These are phyloP conservation scores for Lacerta agilis DNA, from an alignment of 2,797 vertebrate genomes.

Conservation along the genomic window DNA sequence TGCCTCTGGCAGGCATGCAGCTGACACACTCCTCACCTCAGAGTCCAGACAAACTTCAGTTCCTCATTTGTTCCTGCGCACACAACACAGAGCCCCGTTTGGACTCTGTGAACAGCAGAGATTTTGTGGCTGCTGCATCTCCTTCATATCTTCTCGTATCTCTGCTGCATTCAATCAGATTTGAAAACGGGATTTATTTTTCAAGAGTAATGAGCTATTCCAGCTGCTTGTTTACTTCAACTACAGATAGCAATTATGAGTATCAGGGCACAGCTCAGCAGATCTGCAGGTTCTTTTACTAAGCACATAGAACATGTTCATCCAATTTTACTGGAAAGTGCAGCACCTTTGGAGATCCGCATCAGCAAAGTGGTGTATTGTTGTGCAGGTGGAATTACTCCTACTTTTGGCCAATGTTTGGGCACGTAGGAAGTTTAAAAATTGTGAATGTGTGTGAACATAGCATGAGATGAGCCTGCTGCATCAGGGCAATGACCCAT, in stretches of 20 bases:
- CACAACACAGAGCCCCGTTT: background rate
- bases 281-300: background rate
- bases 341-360: background rate
- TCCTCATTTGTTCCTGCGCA: background rate
- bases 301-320: background rate
- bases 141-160: background rate
- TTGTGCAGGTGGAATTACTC: background rate
- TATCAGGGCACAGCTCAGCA: background rate
- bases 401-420: background rate
- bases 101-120: background rate
- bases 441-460: background rate
- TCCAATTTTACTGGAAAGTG: background rate
- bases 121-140: background rate
- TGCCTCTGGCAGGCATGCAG: background rate
- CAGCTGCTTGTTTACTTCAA: background rate
- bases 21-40: background rate
- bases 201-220: background rate
- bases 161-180: background rate
- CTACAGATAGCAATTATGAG: background rate
- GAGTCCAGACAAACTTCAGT: background rate
- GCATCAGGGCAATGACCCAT: too few species aligned
- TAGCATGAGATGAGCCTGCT: too few species aligned
- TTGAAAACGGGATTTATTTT: background rate
- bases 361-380: background rate
- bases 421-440: background rate